Percentiles rank a stretch among this genome's conserved stretches.
Conservation (phyloP, 1,140 invertebrate species). For the Carcinoscorpius rotundicauda region DNA sequence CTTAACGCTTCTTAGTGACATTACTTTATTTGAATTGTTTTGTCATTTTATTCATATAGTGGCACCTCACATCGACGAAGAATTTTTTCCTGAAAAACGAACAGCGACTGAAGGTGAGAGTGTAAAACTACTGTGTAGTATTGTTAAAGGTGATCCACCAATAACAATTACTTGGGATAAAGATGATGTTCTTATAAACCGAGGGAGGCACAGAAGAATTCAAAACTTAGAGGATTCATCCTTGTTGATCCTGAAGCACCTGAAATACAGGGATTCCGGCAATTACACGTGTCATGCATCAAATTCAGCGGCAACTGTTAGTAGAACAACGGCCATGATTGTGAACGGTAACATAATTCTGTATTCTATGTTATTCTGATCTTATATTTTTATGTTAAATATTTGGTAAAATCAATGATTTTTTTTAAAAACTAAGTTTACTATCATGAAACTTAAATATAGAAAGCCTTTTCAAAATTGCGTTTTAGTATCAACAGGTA, state of each 20-base stretch:
- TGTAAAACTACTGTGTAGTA: slow-evolving; percentile 21
- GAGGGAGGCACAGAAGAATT: slow-evolving; percentile 13
- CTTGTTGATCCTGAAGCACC: slow-evolving; percentile 31
- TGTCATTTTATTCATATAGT: no score
- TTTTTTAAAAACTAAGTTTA: no score
- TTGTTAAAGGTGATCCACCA: slow-evolving; percentile 19
- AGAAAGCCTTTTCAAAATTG: no score
- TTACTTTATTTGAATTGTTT: no score
- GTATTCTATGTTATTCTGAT: slow-evolving; percentile 4
- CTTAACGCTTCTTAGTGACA: no score
- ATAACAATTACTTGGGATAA: slow-evolving; percentile 29
- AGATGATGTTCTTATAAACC: slow-evolving; percentile 31
- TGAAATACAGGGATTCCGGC: slow-evolving; percentile 31
- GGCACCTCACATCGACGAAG: neutral
- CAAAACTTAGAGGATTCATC: slow-evolving; percentile 27
- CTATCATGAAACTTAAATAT: no score
- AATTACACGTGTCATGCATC: slow-evolving; percentile 38
- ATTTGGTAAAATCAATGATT: neutral
- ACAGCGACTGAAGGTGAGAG: slow-evolving; percentile 9
- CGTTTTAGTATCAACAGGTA: no score
- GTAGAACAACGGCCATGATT: slow-evolving; percentile 32
- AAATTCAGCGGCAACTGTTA: slow-evolving; percentile 32
- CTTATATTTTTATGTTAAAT: neutral
- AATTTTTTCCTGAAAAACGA: slow-evolving; percentile 1
- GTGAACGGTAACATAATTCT: slow-evolving; percentile 33